Base-by-base conservation (phyloP, 1,140 invertebrate species). In the Pentalonia nigronervosa region DNA sequence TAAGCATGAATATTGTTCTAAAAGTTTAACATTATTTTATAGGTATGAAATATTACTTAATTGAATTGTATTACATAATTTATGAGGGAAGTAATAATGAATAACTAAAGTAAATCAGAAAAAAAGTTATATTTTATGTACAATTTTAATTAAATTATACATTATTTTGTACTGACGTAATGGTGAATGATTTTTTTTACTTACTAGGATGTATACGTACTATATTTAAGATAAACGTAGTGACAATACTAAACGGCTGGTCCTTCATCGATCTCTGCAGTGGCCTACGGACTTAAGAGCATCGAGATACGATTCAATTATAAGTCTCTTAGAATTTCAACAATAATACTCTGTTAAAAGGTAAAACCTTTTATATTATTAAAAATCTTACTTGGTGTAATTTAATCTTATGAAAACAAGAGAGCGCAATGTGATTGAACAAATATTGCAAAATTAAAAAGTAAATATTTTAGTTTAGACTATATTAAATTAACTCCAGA, bases 291-390 rank as follows among this genome's bases (percentile, higher is more conserved):
- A 76, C 30, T n/a, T 14, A 67, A 30, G 60, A 67, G 0, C 60
- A n/a, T n/a, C 30, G 17, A 17, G 11, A n/a, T 76, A n/a, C 30
- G 30, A 76, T 76, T 76, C 30, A 76, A 76, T 67, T 67, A 67
- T 30, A 67, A 67, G 0, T 76, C 30, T 4, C 30, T n/a, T 3
- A n/a, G 14, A 76, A n/a, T 76, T 1, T n/a, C n/a, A 17, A n/a
- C 3, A 76, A 76, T 76, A n/a, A 41, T 41, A 76, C 60, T 76
- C 0, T 14, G 8, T 76, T 17, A 0, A 17, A 76, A 17, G 30
- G 60, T n/a, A 76, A 76, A 76, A 76, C 60, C 30, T 76, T 67
- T 76, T 76, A 76, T 30, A 76, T 76, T 76, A 76, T 76, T 76
- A 67, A 76, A 30, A 76, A n/a, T n/a, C 4, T 76, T 76, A 76